phyloP scores from a whole-genome alignment of 2,797 vertebrate species.

The Melanotaenia trifasciata region DNA sequence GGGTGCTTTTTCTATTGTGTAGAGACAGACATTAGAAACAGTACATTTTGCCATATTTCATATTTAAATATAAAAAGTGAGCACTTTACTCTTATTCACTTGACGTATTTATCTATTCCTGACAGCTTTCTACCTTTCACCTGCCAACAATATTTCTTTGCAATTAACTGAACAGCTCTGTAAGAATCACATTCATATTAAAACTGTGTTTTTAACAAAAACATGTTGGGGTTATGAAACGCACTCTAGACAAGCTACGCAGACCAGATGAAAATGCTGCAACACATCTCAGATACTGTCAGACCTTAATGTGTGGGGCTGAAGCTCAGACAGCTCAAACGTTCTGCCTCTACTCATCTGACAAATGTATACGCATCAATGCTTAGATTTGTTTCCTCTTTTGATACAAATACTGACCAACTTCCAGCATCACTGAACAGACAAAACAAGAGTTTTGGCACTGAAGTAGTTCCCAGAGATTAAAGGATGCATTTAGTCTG shows the following conservation, averaged over 20 bases:
- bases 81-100: slow-evolving; percentile 20
- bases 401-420: slow-evolving; percentile 64
- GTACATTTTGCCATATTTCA: slow-evolving; percentile 24
- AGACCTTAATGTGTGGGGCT: slow-evolving; percentile 21
- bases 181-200: slow-evolving; percentile 57
- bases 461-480: slow-evolving; percentile 81
- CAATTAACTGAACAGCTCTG: slow-evolving; percentile 24
- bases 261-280: slow-evolving; percentile 42
- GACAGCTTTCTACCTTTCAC: slow-evolving; percentile 23
- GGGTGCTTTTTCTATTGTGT: slow-evolving; percentile 40
- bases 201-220: slow-evolving; percentile 54
- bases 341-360: slow-evolving; percentile 30
- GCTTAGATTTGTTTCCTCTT: slow-evolving; percentile 39
- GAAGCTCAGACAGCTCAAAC: slow-evolving; percentile 23
- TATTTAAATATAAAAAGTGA: slow-evolving; percentile 34
- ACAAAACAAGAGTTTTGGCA: slow-evolving; percentile 80
- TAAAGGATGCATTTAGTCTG: slow-evolving; percentile 60
- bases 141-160: slow-evolving; percentile 24
- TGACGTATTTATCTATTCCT: slow-evolving; percentile 28
- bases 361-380: slow-evolving; percentile 53
- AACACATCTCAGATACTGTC: slow-evolving; percentile 30
- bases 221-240: slow-evolving; percentile 21
- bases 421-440: slow-evolving; percentile 72
- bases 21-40: slow-evolving; percentile 38
- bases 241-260: slow-evolving; percentile 12